Base-by-base conservation (phyloP, 2,888 invertebrate species). In the Drosophila leonis region DNA sequence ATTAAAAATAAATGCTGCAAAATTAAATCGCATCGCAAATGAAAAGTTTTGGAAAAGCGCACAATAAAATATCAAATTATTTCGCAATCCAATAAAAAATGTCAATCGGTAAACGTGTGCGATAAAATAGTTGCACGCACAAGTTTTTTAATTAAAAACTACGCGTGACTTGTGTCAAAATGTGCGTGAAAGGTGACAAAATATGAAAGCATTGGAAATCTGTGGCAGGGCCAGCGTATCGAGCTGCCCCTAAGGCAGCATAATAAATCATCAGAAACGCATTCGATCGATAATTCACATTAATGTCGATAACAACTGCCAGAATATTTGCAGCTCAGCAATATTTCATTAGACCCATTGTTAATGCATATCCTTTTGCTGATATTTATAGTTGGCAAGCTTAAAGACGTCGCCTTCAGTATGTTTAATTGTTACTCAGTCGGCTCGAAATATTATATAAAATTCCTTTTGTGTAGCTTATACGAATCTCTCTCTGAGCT, bases 91-190 rank as follows among this genome's bases (percentile, higher is more conserved):
- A 57, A 82, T 79, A 66, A 37, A 42, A 62, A 69, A 46, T 75
- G 60, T 63, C 52, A 42, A 35, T 61, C 61, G 41, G 55, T 15
- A 35, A 46, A 52, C 31, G 67, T 44, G 48, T 59, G 62, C 29
- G 56, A 41, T 52, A 70, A 82, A 82, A 88, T 90, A 88, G 88
- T 84, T 90, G 83, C 88, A 85, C 80, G 74, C 72, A 65, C 64
- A 90, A 90, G 90, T 84, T 84, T 84, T 84, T 90, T 84, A 84
- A 84, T 84, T 90, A 90, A 84, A 84, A 88, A 79, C 65, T 75
- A 85, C 86, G 80, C 83, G 80, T 88, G 80, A 90, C 77, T 88
- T 79, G 77, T 76, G 77, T 80, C 77, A 85, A 85, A 85, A 79
- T 66, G 72, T 62, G 88, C 71, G 68, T 77, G 72, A 85, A 80